Conservation (phyloP, 2,888 invertebrate species). For the Microctonus hyperodae region DNA sequence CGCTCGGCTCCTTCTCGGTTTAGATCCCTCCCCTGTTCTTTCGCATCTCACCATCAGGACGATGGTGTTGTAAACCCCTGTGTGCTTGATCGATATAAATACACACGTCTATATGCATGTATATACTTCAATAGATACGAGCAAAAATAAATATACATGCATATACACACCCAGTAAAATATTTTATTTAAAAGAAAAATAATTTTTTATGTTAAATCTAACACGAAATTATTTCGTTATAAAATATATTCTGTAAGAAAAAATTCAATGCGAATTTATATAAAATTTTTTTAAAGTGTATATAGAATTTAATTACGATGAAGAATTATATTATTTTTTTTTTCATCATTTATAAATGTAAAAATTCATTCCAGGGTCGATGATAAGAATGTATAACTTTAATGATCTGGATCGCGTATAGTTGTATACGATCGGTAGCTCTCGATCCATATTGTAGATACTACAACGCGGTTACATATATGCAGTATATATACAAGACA, state of each 20-base stretch:
- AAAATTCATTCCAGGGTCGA: neutral
- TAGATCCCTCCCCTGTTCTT: constrained; percentile 25
- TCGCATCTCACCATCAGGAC: constrained; percentile 33
- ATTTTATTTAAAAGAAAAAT: neutral
- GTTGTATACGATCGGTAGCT: constrained; percentile 9
- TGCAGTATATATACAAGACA: neutral
- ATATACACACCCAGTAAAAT: neutral
- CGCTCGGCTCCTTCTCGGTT: constrained; percentile 50
- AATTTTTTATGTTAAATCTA: too few relatives aligned
- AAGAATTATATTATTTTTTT: too few relatives aligned
- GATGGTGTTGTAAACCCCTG: constrained; percentile 6
- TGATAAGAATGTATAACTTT: too few relatives aligned
- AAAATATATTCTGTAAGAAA: too few relatives aligned
- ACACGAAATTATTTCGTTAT: too few relatives aligned
- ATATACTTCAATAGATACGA: neutral
- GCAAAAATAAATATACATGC: neutral
- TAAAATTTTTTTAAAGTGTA: too few relatives aligned
- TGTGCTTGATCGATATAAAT: constrained; percentile 3
- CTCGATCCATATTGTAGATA: too few relatives aligned
- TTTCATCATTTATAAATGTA: neutral
- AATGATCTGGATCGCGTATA: constrained; percentile 12
- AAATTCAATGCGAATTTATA: too few relatives aligned
- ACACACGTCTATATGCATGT: neutral
- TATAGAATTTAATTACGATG: too few relatives aligned
- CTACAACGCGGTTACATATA: too few relatives aligned